Conservation (phyloP, 1,140 invertebrate species). For the Brachystomella parvula region DNA sequence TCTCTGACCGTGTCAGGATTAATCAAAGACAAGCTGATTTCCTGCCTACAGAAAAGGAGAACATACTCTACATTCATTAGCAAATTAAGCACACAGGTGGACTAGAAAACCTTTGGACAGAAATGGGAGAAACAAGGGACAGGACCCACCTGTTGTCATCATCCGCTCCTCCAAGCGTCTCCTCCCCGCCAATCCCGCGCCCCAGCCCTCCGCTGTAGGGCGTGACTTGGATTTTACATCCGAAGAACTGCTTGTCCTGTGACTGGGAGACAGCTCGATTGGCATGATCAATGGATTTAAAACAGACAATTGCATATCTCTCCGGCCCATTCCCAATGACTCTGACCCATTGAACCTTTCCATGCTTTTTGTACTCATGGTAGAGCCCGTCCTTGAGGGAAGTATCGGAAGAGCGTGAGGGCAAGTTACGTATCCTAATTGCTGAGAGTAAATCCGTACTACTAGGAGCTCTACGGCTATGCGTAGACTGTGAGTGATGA, state of each 20-base stretch:
- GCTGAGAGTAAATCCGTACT: constrained; percentile 52
- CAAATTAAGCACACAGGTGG: no score
- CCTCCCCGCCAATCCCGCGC: constrained; percentile 19
- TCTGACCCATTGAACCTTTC: constrained; percentile 91
- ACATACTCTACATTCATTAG: no score
- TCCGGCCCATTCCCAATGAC: constrained; percentile 71
- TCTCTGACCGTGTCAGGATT: no score
- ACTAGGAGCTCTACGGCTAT: constrained; percentile 38
- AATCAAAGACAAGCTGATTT: no score
- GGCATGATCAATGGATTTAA: constrained; percentile 93
- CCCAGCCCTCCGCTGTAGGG: constrained; percentile 55
- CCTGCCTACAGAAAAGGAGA: no score
- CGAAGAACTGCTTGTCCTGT: constrained; percentile 92
- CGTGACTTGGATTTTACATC: constrained; percentile 85
- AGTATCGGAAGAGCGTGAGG: constrained; percentile 60
- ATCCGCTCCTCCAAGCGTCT: constrained; percentile 23
- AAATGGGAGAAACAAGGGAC: neutral
- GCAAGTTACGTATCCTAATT: constrained; percentile 85
- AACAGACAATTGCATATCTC: constrained; percentile 80
- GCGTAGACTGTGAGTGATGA: constrained; percentile 32
- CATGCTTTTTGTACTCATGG: constrained; percentile 97
- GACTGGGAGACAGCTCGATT: constrained; percentile 90
- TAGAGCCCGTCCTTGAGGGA: constrained; percentile 88
- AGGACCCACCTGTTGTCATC: constrained; percentile 35
- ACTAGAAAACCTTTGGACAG: neutral